Base-by-base conservation (phyloP, 1,140 invertebrate genomes). In the Oppia nitens region DNA sequence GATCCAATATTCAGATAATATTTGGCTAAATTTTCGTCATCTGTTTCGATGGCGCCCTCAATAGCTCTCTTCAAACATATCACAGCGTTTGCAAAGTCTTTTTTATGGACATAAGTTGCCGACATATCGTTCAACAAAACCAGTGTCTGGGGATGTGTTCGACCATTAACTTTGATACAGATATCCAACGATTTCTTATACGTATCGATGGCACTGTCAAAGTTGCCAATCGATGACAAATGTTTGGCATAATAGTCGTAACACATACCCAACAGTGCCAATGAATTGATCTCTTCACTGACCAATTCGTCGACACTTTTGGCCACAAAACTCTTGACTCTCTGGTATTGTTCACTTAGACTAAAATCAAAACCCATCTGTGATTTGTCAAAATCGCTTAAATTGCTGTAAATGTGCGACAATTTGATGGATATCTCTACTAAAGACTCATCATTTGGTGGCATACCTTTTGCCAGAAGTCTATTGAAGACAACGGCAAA, bases 111-210 rank as follows among this genome's bases (percentile, higher is more conserved):
- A 61, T 77, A 79, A 12, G 85, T 77, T 49, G 82, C 83, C 40
- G 84, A 88, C 57, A 93, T 75, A 70, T 93, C 85, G 77, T 91
- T 93, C 6, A 92, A 69, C 45, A 92, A 74, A 24, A 87, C 72
- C 21, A 87, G 78, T 60, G 78, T 79, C 68, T 90, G 83, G 64
- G 83, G 79, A 65, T 80, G 78, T 9, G 79, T 69, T 60, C 78
- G 67, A 6, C 85, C 85, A 68, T 84, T 72, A 0, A 83, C 66
- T 67, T 78, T 71, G 52, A 74, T 67, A 58, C 82, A 83, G 61
- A 81, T 74, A 25, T 82, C 72, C 64, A 84, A 80, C 40, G 87
- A 79, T 69, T 81, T 78, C 50, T 78, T 73, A 66, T 90, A 79
- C 63, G 80, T 74, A 47, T 75, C 73, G 45, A 81, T 73, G 0